These are phyloP conservation scores for Toxonevra muliebris DNA, from an alignment of 2,888 invertebrate genomes.

Conservation along the genomic window DNA sequence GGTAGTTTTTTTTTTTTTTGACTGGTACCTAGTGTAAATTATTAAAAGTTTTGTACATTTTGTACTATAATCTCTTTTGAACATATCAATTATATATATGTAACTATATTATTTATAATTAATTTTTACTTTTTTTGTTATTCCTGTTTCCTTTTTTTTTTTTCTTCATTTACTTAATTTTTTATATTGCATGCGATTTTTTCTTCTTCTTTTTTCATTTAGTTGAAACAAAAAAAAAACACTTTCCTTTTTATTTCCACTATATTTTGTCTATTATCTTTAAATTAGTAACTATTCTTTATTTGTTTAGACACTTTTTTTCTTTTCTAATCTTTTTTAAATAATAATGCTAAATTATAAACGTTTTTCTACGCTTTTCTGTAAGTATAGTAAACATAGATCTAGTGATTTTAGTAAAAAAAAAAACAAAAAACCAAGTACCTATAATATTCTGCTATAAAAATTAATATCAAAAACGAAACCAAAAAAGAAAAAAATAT, in stretches of 20 bases:
- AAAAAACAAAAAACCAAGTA: slow-evolving; percentile 9
- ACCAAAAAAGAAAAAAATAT: slow-evolving; percentile 25
- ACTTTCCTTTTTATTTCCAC: neutral
- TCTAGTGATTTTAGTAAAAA: neutral
- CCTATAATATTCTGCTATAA: slow-evolving; percentile 34
- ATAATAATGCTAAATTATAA: slow-evolving; percentile 7
- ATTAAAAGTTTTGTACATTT: slow-evolving; percentile 38
- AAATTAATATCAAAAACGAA: slow-evolving; percentile 36
- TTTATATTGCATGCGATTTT: neutral
- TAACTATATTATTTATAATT: slow-evolving; percentile 17
- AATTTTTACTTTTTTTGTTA: neutral
- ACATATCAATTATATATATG: slow-evolving; percentile 23
- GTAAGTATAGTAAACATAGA: slow-evolving; percentile 21
- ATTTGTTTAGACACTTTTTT: neutral
- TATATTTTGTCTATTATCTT: slow-evolving; percentile 1
- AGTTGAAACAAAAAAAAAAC: neutral
- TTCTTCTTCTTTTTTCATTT: neutral
- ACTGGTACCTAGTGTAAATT: slow-evolving; percentile 31
- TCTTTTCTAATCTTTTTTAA: neutral
- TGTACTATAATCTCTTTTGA: slow-evolving; percentile 15
- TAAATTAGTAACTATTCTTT: neutral
- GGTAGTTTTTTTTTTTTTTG: slow-evolving; percentile 15
- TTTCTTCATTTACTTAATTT: neutral
- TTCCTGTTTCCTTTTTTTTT: neutral
- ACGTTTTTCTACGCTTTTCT: slow-evolving; percentile 6